phyloP scores from a whole-genome alignment of 2,888 invertebrate genomes.

The Sminthurinus aureus region DNA sequence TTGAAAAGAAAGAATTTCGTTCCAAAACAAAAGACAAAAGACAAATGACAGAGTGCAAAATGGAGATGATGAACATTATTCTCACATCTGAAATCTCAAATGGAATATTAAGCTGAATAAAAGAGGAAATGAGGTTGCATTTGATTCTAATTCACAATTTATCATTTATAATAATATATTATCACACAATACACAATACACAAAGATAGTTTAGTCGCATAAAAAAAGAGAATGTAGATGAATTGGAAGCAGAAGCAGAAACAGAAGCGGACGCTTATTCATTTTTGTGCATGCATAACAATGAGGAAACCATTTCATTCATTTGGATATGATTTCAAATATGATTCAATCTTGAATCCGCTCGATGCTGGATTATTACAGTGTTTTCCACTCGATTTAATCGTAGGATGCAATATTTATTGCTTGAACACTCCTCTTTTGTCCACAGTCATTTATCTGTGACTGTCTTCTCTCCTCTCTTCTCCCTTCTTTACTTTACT shows the following conservation, averaged over 20 bases:
- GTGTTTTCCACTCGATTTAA: conserved; percentile 30
- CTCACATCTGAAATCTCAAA: too few species aligned
- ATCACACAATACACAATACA: too few species aligned
- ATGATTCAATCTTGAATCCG: conserved; percentile 36
- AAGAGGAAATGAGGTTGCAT: too few species aligned
- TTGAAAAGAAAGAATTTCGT: too few species aligned
- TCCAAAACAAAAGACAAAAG: too few species aligned
- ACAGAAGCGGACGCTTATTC: conserved; percentile 24
- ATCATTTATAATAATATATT: too few species aligned
- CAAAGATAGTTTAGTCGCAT: too few species aligned
- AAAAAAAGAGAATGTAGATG: neutral
- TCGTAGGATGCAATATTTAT: conserved; percentile 29
- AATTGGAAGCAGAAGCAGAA: neutral
- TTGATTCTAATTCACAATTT: too few species aligned
- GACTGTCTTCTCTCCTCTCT: neutral
- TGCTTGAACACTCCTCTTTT: conserved; percentile 29
- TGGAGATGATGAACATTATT: too few species aligned
- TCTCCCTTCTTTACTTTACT: neutral
- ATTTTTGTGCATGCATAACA: conserved; percentile 16
- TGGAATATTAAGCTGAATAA: too few species aligned
- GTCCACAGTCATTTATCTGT: too few species aligned
- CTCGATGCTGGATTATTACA: conserved; percentile 33
- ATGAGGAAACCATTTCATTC: conserved; percentile 27
- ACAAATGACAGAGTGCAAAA: too few species aligned
- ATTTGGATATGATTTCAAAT: neutral